Base-by-base conservation (phyloP, 1,140 invertebrate species). In the Dreissena polymorpha region DNA sequence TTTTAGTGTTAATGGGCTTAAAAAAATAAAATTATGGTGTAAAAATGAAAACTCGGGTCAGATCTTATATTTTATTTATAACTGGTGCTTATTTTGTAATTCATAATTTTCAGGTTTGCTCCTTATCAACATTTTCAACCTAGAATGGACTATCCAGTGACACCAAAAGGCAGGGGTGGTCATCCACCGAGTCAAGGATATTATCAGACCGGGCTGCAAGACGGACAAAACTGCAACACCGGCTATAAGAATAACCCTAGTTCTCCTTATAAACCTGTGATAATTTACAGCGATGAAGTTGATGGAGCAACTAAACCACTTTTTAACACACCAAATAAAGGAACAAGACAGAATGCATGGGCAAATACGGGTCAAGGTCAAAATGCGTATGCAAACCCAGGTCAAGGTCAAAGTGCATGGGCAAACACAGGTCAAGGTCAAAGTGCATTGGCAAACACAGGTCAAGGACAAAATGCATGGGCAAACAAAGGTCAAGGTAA, bases 401-500 rank as follows among this genome's bases (percentile, higher is more conserved):
- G 23, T 8, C 57, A 63, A 21, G 63, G 23, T 29, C 73, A 64
- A 39, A 7, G 27, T 6, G 29, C 50, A 10, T 64, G 23, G 18
- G 60, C 50, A 49, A 49, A 75, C 5, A 57, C 10, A 39, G 39
- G 69, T 57, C 23, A 21, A 53, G 50, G 23, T 55, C 16, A 49
- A n/a, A 16, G 16, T 27, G 65, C 14, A 1, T 49, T 16, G 53
- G 21, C 27, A n/a, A 65, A n/a, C 5, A 51, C 23, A 53, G 16
- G 63, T 78, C 63, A 78, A 10, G 39, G 39, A 16, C 65, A 67
- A 57, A 29, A 21, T 21, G 12, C 16, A 68, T 10, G 39, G 8
- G n/a, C 14, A 23, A 53, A 63, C 2, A 82, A 74, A 51, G 63
- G 79, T 57, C 55, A 81, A 69, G 72, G 50, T 75, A n/a, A 67